Conservation (phyloP, 2,888 invertebrate genomes). For the Cartodere bifasciata region DNA sequence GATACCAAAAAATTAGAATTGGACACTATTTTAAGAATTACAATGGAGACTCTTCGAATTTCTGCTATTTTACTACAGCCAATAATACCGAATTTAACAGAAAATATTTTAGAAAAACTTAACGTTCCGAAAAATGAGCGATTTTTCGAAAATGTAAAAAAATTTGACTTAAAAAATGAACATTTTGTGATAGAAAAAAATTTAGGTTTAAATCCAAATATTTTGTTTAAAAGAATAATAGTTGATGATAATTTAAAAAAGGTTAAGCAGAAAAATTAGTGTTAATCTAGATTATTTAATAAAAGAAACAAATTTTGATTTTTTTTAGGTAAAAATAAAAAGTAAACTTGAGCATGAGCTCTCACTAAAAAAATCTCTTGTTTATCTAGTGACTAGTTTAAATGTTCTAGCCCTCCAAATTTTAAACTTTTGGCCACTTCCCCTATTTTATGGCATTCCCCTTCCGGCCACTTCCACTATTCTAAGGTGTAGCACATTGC, state of each 20-base stretch:
- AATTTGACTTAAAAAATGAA: constrained; percentile 23
- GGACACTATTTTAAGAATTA: constrained; percentile 64
- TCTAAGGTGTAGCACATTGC: too few relatives aligned
- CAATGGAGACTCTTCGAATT: constrained; percentile 74
- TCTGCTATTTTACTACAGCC: constrained; percentile 74
- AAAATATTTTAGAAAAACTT: constrained; percentile 57
- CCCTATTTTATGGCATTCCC: too few relatives aligned
- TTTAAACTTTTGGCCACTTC: too few relatives aligned
- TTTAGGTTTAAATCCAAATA: constrained; percentile 20
- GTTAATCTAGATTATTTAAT: constrained; percentile 12
- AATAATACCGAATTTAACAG: constrained; percentile 62
- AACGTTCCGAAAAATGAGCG: constrained; percentile 35
- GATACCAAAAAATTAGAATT: constrained; percentile 42
- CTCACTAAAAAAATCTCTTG: too few relatives aligned
- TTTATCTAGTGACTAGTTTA: too few relatives aligned
- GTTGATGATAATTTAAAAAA: constrained; percentile 15
- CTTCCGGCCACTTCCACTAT: too few relatives aligned
- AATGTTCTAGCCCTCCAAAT: too few relatives aligned
- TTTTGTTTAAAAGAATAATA: constrained; percentile 28
- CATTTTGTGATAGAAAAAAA: constrained; percentile 18
- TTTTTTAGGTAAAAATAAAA: too few relatives aligned
- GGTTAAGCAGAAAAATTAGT: too few relatives aligned
- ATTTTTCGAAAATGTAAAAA: constrained; percentile 37
- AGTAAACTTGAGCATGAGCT: too few relatives aligned
- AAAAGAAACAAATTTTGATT: constrained; percentile 9